Base-by-base conservation (phyloP, 2,113 vertebrate genomes). In the Lethenteron camtschaticum region DNA sequence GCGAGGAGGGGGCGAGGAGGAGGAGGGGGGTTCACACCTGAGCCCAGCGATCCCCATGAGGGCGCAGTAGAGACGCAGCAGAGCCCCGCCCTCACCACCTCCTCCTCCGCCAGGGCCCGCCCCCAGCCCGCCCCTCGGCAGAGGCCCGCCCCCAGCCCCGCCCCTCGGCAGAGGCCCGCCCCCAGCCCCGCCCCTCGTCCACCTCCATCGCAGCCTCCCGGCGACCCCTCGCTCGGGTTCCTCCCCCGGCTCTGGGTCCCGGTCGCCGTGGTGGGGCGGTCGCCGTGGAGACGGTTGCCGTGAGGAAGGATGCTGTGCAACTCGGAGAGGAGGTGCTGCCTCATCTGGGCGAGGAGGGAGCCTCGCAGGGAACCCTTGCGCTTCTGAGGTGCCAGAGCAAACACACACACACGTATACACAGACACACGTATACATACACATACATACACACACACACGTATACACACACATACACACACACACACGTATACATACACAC, bases 321-420 rank as follows among this genome's bases (percentile, higher is more conserved):
- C 77, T 99, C 94, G 75, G 90, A 79, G 55, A 99, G 85, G 76
- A 99, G 85, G 82, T 95, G 92, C 68, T 88, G 79, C 68, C 94
- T 86, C 92, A 99, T 99, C 74, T 95, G 92, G 90, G 92, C 95
- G 69, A 99, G 84, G 68, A 99, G 90, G 0, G 92, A 96, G 76
- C 87, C 85, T 41, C 41, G 41, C 41, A 41, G 41, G 41, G 41
- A 41, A 41, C 41, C 41, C 41, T 41, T 41, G 41, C 41, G 41
- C 41, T 41, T 41, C 41, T 41, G 41, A 41, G 41, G 41, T 41
- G 41, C 5, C 4, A 41, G 4, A 41, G 41, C 41, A 41, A 41
- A 41, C 41, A 41, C 41, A 41, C 41, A 41, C 41, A 41, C 41
- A 41, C 24, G 24, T 41, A 4, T 41, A 41, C 24, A 41, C 24